Base-by-base conservation (phyloP, 2,113 vertebrate genomes). In the Narcine bancroftii region DNA sequence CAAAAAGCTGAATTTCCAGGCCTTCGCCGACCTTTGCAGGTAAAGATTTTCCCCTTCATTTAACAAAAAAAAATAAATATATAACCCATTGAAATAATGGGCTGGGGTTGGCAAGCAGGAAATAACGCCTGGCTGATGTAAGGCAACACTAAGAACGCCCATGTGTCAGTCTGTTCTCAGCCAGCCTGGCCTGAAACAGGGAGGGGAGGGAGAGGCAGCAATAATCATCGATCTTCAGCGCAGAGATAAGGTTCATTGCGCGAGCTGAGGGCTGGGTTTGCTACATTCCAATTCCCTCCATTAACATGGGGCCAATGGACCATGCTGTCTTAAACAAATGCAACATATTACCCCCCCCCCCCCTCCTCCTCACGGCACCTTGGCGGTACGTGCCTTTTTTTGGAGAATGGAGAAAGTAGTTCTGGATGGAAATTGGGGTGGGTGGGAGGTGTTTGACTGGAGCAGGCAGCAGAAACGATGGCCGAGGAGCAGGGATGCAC, bases 1-100 rank as follows among this genome's bases (percentile, higher is more conserved):
- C 95, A 99, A 98, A 96, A 99, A 99, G 94, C 97, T 99, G 92
- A 99, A 99, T 96, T 99, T 99, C 92, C 97, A 98, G 96, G 98
- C 97, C 94, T 99, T 99, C 94, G 98, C 98, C 13, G 98, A 99
- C 93, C 94, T 99, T 95, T 99, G 98, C 97, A 98, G 98, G 98
- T 98, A 94, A 92, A 93, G 66, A 63, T 3, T 9, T 9, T 1
- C 6, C 0, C 77, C 13, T 13, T 50, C 3, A 3, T 56, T 85
- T 60, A 19, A 6, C 2, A 3, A 69, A 24, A 1, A 24, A 24
- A 2, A 56, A 60, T 39, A 33, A 87, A 87, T 60, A n/a, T n/a
- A n/a, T n/a, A n/a, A n/a, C n/a, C n/a, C n/a, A n/a, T n/a, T n/a
- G n/a, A n/a, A n/a, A n/a, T n/a, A n/a, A n/a, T n/a, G 81, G 50